Evolutionary conservation across 2,113 vertebrate genomes (phyloP).

Genomic region (Crotalus helleri): DNA sequence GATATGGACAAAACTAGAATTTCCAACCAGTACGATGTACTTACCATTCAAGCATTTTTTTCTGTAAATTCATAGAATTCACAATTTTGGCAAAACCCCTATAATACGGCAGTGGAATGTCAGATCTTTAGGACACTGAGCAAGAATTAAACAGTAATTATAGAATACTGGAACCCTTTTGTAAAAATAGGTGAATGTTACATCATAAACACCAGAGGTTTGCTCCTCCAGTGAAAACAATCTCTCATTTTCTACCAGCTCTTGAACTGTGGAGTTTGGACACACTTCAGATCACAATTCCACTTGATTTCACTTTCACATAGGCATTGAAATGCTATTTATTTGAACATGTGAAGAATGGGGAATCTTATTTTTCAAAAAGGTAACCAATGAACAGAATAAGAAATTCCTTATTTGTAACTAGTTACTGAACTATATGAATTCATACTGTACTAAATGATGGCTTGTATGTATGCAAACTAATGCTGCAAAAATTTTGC

Average conservation of each 20-base stretch:
- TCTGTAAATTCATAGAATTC: neutral
- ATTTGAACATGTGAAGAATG: neutral
- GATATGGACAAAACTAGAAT: neutral
- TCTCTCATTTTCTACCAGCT: neutral
- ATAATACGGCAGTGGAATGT: neutral
- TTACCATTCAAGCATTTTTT: neutral
- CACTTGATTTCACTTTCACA: neutral
- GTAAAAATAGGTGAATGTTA: neutral
- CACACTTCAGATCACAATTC: neutral
- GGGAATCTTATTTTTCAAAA: neutral
- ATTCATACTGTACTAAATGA: neutral
- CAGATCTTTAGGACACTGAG: neutral
- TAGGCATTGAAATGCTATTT: neutral
- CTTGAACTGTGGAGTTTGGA: neutral
- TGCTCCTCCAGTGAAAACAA: neutral
- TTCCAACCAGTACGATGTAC: neutral
- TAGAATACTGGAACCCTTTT: neutral
- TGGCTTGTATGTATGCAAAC: neutral
- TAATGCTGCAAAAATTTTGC: neutral
- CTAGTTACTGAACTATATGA: neutral
- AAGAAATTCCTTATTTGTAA: neutral
- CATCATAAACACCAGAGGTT: neutral
- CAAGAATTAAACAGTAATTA: neutral
- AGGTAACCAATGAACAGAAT: neutral
- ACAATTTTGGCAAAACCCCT: neutral